Evolutionary conservation across 1,140 invertebrate species (phyloP).

Genomic region (Dendroctonus valens): DNA sequence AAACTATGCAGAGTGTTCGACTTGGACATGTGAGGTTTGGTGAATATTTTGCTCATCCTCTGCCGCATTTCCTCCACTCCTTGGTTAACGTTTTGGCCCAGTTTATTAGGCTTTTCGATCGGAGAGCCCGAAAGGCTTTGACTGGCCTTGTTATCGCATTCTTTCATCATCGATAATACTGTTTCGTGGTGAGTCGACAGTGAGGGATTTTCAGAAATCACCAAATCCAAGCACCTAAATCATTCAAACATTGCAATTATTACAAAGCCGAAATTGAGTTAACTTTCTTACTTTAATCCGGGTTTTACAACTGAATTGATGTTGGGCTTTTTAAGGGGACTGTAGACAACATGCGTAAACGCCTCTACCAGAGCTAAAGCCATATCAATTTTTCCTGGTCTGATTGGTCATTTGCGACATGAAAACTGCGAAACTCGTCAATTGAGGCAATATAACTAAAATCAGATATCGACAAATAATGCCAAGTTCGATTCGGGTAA

Average conservation of each 20-base stretch:
- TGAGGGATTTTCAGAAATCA: slow-evolving; percentile 52
- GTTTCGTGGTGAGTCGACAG: slow-evolving; percentile 55
- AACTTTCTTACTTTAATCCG: slow-evolving; percentile 51
- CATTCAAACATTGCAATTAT: not conserved
- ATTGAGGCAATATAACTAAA: slow-evolving; percentile 64
- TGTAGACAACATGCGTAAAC: slow-evolving; percentile 66
- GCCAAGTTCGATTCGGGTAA: not conserved
- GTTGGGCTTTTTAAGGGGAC: slow-evolving; percentile 53
- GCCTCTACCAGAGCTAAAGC: slow-evolving; percentile 64
- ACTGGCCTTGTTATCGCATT: slow-evolving; percentile 54
- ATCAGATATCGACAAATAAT: slow-evolving; percentile 32
- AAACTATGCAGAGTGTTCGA: slow-evolving; percentile 41
- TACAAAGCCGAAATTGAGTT: no score
- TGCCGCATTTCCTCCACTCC: slow-evolving; percentile 64
- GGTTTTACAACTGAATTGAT: slow-evolving; percentile 54
- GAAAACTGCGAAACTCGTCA: slow-evolving; percentile 59
- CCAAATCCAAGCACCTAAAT: slow-evolving; percentile 52
- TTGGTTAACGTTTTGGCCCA: slow-evolving; percentile 54
- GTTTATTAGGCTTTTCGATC: slow-evolving; percentile 12
- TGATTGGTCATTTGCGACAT: slow-evolving; percentile 58
- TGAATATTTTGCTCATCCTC: slow-evolving; percentile 61
- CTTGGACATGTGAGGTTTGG: slow-evolving; percentile 48
- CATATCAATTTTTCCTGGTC: slow-evolving; percentile 58
- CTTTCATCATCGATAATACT: slow-evolving; percentile 54
- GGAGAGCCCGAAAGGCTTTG: slow-evolving; percentile 10